phyloP scores from a whole-genome alignment of 2,797 vertebrate genomes.

The Dendrocincla fuliginosa region DNA sequence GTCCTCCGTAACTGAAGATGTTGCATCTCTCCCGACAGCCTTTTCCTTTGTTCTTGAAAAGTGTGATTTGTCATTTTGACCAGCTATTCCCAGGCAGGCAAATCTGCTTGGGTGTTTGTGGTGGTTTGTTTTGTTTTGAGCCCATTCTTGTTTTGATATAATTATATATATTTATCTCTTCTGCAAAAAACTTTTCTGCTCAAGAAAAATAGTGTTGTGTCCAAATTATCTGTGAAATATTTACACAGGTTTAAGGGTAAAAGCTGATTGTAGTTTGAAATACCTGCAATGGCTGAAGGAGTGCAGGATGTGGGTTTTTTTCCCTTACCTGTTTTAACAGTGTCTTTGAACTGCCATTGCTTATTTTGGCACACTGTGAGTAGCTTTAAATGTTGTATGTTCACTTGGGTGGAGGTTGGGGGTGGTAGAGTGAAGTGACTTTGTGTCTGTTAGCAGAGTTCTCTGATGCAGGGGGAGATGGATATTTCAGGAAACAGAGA shows the following conservation, averaged over 20 bases:
- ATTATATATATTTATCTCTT: not conserved
- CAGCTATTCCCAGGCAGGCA: not conserved
- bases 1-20: not conserved
- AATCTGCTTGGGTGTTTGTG: not conserved
- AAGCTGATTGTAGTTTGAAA: not conserved
- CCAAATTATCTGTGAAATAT: not conserved
- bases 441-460: not conserved
- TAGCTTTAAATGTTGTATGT: not conserved
- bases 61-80: not conserved
- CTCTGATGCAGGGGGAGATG: not conserved
- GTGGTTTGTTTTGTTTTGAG: not conserved
- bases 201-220: not conserved
- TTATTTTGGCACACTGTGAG: not conserved
- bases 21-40: not conserved
- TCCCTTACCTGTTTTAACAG: not conserved
- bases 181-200: not conserved
- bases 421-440: not conserved
- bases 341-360: not conserved
- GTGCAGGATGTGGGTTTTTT: not conserved
- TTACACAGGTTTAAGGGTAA: not conserved
- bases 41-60: not conserved
- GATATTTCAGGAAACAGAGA: not conserved
- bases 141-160: not conserved
- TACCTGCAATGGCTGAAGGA: not conserved
- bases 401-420: not conserved